phyloP scores from a whole-genome alignment of 2,888 invertebrate species.

The Callosobruchus maculatus region DNA sequence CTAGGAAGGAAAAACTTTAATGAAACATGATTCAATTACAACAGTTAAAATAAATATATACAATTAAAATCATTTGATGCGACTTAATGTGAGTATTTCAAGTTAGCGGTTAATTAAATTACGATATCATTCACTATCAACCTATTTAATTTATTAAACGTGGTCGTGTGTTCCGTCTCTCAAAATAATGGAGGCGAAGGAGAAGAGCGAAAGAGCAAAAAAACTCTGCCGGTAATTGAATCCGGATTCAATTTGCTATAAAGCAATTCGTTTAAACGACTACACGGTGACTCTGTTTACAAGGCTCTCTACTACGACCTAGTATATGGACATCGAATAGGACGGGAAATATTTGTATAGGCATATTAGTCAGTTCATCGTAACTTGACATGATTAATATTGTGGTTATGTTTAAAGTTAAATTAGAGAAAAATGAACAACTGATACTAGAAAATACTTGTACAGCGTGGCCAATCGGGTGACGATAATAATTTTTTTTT shows the following conservation, averaged over 20 bases:
- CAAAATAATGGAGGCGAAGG: not conserved
- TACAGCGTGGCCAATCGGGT: too few relatives aligned
- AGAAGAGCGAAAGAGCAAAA: not conserved
- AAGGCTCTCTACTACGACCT: conserved; percentile 1
- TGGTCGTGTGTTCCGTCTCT: not conserved
- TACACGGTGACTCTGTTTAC: conserved; percentile 18
- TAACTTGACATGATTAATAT: too few relatives aligned
- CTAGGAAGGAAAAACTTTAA: not conserved
- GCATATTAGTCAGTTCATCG: too few relatives aligned
- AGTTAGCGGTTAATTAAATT: not conserved
- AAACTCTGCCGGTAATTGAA: conserved; percentile 8
- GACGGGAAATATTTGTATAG: too few relatives aligned
- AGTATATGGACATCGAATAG: too few relatives aligned
- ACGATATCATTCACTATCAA: not conserved
- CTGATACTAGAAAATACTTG: too few relatives aligned
- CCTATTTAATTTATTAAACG: not conserved
- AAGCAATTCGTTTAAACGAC: conserved; percentile 39
- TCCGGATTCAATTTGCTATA: conserved; percentile 16
- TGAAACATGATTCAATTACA: not conserved
- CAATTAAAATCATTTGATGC: not conserved
- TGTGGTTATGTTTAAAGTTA: too few relatives aligned
- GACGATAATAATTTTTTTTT: too few relatives aligned
- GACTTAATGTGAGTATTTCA: not conserved
- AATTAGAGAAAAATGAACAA: too few relatives aligned
- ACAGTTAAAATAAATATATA: not conserved